phyloP scores from a whole-genome alignment of 1,140 invertebrate genomes.

The Orchestia grillus region DNA sequence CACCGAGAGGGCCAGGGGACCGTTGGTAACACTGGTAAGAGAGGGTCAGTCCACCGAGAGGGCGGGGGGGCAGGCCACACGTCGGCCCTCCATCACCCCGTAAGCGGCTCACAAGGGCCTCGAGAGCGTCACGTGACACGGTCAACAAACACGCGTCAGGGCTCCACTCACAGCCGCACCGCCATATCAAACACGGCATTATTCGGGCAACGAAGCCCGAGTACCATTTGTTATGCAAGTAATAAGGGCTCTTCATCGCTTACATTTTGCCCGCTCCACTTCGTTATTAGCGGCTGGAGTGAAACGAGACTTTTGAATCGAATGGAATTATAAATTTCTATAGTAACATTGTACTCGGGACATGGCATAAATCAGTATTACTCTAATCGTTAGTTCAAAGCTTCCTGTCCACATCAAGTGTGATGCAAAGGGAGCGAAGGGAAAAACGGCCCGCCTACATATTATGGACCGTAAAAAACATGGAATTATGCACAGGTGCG shows the following conservation, averaged over 20 bases:
- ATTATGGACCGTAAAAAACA: no score
- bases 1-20: background rate
- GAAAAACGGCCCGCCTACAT: no score
- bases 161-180: background rate
- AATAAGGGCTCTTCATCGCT: background rate
- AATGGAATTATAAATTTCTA: background rate
- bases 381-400: no score
- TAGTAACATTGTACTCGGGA: no score
- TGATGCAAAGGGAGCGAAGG: no score
- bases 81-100: background rate
- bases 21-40: background rate
- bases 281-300: background rate
- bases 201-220: background rate
- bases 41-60: background rate
- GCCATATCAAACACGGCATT: background rate
- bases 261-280: background rate
- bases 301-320: background rate
- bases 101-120: background rate
- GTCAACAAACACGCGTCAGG: background rate
- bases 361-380: no score
- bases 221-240: background rate
- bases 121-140: background rate
- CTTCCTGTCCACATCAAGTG: no score
- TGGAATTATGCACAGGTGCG: no score
- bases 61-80: no score